A percentile compares a stretch with the other conserved stretches of the same genome.
These are phyloP conservation scores for Syngnathus floridae DNA, from an alignment of 2,113 vertebrate species.

Conservation along the genomic window DNA sequence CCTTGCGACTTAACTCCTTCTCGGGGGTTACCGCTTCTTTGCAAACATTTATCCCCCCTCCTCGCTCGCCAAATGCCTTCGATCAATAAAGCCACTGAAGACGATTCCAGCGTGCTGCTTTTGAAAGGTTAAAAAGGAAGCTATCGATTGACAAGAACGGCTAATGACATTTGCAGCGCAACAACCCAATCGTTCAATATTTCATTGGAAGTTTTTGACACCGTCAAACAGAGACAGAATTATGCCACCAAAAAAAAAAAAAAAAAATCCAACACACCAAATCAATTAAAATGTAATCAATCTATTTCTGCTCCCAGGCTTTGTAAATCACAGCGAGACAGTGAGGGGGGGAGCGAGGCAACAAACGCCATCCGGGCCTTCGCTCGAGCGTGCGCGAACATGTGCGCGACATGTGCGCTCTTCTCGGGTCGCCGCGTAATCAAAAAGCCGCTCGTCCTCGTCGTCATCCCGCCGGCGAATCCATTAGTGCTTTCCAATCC, in stretches of 20 bases:
- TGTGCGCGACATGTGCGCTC: slow-evolving; percentile 65
- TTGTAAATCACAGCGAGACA: neutral
- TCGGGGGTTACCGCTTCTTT: slow-evolving; percentile 42
- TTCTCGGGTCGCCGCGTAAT: slow-evolving; percentile 57
- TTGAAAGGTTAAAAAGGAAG: slow-evolving; percentile 60
- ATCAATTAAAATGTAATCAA: neutral
- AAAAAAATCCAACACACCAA: neutral
- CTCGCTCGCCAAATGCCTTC: slow-evolving; percentile 19
- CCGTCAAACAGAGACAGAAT: too few species aligned
- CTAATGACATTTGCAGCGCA: slow-evolving; percentile 35
- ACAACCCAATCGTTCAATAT: slow-evolving; percentile 3
- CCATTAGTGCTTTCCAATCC: slow-evolving; percentile 60
- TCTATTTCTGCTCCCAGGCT: neutral
- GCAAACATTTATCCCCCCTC: neutral
- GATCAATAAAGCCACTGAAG: slow-evolving; percentile 54
- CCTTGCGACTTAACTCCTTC: slow-evolving; percentile 8
- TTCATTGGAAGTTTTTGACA: too few species aligned
- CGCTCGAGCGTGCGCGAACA: slow-evolving; percentile 56
- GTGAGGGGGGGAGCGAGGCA: slow-evolving; percentile 8
- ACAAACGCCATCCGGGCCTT: slow-evolving; percentile 45
- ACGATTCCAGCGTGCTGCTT: slow-evolving; percentile 46
- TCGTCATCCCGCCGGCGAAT: slow-evolving; percentile 14
- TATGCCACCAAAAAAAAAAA: neutral
- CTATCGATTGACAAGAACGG: slow-evolving; percentile 49
- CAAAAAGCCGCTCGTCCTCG: slow-evolving; percentile 36